Conservation (phyloP, 1,140 invertebrate species). For the Brachionus plicatilis region DNA sequence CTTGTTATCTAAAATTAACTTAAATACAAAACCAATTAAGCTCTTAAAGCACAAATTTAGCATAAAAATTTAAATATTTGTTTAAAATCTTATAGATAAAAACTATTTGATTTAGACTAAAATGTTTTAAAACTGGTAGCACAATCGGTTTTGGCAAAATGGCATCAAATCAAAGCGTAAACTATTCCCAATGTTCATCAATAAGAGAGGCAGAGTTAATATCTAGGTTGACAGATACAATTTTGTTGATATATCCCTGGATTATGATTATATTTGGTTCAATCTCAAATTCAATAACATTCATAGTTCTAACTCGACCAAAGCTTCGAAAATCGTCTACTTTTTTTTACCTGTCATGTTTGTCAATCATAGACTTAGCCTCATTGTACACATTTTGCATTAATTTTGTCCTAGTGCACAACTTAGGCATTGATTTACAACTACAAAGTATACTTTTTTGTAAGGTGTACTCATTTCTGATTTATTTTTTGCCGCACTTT, state of each 20-base stretch:
- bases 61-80: background rate
- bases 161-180: background rate
- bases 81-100: background rate
- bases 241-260: slow-evolving; percentile 21
- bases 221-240: background rate
- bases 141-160: background rate
- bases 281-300: slow-evolving; percentile 11
- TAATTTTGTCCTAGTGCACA: slow-evolving; percentile 10
- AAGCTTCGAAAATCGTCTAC: slow-evolving; percentile 26
- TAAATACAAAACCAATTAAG: background rate
- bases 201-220: background rate
- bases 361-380: slow-evolving; percentile 23
- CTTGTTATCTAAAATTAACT: background rate
- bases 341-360: slow-evolving; percentile 36
- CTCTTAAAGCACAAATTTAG: background rate
- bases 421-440: slow-evolving; percentile 35
- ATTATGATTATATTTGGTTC: slow-evolving; percentile 31
- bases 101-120: background rate
- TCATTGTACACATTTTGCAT: slow-evolving; percentile 30
- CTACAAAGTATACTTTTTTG: background rate
- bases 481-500: slow-evolving; percentile 40
- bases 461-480: slow-evolving; percentile 35
- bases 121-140: background rate
- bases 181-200: background rate
- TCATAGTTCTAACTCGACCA: slow-evolving; percentile 2